Evolutionary conservation across 2,113 vertebrate genomes (phyloP).

Genomic region (Cyanocitta stelleri): DNA sequence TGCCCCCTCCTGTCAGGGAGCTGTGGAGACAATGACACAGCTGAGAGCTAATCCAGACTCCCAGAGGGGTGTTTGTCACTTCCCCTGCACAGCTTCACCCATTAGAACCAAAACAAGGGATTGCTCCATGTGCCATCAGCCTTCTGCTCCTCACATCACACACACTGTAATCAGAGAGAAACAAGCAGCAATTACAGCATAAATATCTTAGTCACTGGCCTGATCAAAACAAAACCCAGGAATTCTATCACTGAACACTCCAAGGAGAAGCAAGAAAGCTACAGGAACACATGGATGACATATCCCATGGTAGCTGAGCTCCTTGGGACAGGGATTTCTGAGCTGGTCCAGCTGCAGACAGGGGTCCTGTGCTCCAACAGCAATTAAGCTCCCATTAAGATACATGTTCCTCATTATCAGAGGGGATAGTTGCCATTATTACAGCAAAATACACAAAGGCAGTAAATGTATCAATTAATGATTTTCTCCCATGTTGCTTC

Average conservation of each 20-base stretch:
- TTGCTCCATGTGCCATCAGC: neutral
- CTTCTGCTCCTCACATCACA: neutral
- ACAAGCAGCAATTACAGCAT: neutral
- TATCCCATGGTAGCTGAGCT: neutral
- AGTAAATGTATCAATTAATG: neutral
- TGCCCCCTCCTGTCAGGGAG: neutral
- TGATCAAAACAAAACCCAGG: neutral
- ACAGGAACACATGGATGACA: accelerated
- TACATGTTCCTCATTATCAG: neutral
- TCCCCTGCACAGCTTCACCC: neutral
- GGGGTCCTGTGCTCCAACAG: neutral
- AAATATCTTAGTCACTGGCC: neutral
- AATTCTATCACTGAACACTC: neutral
- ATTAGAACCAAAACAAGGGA: neutral
- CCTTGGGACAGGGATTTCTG: neutral
- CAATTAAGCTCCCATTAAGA: neutral
- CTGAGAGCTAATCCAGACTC: neutral
- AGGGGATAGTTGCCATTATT: neutral
- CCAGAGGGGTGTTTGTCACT: neutral
- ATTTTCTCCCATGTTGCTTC: neutral
- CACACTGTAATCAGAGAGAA: neutral
- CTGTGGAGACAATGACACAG: neutral
- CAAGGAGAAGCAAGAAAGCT: neutral
- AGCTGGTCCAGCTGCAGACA: neutral
- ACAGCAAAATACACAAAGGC: neutral